These are phyloP conservation scores for Drosophila fulvimacula DNA, from an alignment of 2,888 invertebrate genomes.

Conservation along the genomic window DNA sequence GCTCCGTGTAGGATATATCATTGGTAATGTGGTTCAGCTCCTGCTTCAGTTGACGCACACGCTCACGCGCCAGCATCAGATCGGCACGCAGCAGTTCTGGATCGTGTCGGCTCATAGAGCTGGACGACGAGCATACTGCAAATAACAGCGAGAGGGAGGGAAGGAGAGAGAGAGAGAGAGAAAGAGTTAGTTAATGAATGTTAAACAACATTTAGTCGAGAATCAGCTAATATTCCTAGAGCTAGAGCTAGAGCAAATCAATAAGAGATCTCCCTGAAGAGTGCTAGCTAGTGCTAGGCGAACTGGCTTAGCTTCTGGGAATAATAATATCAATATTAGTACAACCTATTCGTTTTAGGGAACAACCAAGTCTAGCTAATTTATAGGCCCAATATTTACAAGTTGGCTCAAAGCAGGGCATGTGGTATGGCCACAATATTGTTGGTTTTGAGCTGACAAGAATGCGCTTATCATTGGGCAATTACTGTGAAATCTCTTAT, in stretches of 20 bases:
- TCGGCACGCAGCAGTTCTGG: constrained; percentile 97
- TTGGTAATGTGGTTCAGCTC: constrained; percentile 96
- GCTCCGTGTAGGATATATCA: constrained; percentile 95
- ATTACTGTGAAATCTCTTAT: constrained; percentile 35
- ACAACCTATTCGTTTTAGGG: neutral
- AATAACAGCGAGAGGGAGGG: no score
- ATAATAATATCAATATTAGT: neutral
- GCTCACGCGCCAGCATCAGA: constrained; percentile 93
- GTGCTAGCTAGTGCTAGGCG: neutral
- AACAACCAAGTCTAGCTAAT: neutral
- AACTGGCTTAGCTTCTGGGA: neutral
- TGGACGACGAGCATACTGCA: constrained; percentile 94
- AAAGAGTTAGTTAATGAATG: constrained; percentile 1
- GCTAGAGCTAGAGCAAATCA: neutral
- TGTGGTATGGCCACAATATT: neutral
- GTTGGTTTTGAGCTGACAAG: constrained; percentile 4
- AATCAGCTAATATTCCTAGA: no score
- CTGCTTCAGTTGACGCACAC: constrained; percentile 94
- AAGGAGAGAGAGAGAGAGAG: neutral
- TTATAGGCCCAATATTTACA: neutral
- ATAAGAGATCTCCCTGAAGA: neutral
- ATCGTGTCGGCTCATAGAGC: constrained; percentile 96
- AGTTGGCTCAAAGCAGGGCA: neutral
- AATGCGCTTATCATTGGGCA: constrained; percentile 18
- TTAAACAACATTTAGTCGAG: no score